Conservation (phyloP, 1,140 invertebrate genomes). For the Popillia japonica region DNA sequence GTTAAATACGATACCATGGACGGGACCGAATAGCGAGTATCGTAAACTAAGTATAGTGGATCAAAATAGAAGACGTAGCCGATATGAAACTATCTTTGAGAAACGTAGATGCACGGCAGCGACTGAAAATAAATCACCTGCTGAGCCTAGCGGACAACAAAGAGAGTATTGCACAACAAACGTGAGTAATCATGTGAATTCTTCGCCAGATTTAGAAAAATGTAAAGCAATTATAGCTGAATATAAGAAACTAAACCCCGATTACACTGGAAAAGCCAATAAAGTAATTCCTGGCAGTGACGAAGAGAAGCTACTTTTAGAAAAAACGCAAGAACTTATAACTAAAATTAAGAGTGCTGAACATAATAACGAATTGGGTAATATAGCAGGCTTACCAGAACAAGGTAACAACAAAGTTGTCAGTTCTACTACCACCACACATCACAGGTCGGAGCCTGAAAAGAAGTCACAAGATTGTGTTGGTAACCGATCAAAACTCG, state of each 20-base stretch:
- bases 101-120: neutral
- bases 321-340: neutral
- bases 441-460: neutral
- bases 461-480: neutral
- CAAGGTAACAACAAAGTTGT: neutral
- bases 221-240: constrained; percentile 3
- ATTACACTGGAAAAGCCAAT: neutral
- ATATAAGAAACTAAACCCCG: constrained; percentile 8
- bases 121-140: neutral
- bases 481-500: neutral
- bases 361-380: neutral
- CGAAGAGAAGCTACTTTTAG: constrained; percentile 1
- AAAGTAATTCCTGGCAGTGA: neutral
- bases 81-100: neutral
- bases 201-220: constrained; percentile 14
- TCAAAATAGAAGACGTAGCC: neutral
- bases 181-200: neutral
- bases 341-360: neutral
- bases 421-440: neutral
- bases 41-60: neutral
- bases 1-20: neutral
- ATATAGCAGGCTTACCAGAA: neutral
- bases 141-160: neutral
- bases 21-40: neutral
- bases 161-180: constrained; percentile 13